A percentile compares a stretch with the other conserved stretches of the same genome.
Evolutionary conservation across 92 coral and sea anemone species (phyloP).

Genomic region (Isaurus tuberculatus): DNA sequence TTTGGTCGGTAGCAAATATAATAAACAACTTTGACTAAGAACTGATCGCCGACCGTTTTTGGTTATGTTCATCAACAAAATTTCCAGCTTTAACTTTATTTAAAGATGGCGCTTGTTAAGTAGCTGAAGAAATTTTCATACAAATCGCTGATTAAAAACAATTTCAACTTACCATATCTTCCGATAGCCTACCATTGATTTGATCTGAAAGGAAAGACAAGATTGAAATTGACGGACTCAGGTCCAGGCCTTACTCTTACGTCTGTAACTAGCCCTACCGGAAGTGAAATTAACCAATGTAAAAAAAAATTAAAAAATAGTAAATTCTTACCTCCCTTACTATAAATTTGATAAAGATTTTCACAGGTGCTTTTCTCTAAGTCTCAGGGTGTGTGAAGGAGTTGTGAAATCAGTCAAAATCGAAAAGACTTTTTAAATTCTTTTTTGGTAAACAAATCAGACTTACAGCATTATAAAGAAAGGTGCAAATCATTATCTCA

Average conservation of each 20-base stretch:
- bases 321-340: neutral
- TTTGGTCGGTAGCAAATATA: slow-evolving; percentile 12
- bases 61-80: neutral
- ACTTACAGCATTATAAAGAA: no score
- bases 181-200: neutral
- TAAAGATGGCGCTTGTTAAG: neutral
- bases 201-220: neutral
- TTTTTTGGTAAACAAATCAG: no score
- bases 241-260: slow-evolving; percentile 5
- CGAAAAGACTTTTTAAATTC: no score
- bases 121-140: neutral
- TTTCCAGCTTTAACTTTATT: neutral
- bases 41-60: neutral
- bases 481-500: no score
- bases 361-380: no score
- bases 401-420: no score
- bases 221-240: neutral
- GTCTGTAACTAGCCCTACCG: neutral
- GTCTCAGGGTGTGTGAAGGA: no score
- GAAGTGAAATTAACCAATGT: neutral
- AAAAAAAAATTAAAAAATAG: neutral
- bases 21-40: neutral
- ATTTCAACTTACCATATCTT: neutral
- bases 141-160: neutral
- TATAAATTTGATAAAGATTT: no score